Evolutionary conservation across 1,140 invertebrate species (phyloP), one percentile per base, ranked within the genome.

Genomic region (Heliconius hermathena): DNA sequence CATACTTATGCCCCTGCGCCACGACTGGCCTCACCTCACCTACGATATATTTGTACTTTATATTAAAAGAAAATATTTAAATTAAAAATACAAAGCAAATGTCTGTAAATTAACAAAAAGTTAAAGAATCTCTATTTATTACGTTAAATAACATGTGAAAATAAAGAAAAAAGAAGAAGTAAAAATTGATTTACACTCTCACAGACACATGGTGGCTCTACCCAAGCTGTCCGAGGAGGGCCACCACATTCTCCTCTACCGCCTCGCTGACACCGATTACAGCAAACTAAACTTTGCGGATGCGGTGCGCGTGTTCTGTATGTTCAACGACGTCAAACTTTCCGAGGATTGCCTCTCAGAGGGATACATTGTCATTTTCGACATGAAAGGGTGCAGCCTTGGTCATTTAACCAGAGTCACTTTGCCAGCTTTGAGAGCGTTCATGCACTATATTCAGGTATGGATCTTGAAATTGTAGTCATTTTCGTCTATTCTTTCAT

Each of bases 381-480:
- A 96, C 86, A 96, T 97, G 96, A 96, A 96, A 86, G 96, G 96
- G 9, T 95, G 95, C 77, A 93, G 93, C 13, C 88, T 96, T 13
- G 96, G 95, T 1, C 96, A 97, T 88, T 89, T 97, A 29, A 96
- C 96, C 1, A 90, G 96, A 81, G 95, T 96, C 1, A 95, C 95
- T 29, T 81, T 96, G 74, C 95, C 95, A 5, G 94, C 95, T 2
- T 84, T 97, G 5, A 92, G 95, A 82, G 95, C 95, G 9, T 96
- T 96, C 82, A 96, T 97, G 95, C 85, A 94, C 77, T 97, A 97
- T 83, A 96, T 97, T 80, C 96, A 96, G 95, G 96, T 96, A 74
- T 73, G 71, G 80, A 20, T 71, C 13, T 36, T 36, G 22, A 4
- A 29, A 13, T 26, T 26, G 2, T 26, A 3, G 3, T 13, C 2